Evolutionary conservation across 2,888 invertebrate genomes (phyloP).

Genomic region (Cynaeus angustus): DNA sequence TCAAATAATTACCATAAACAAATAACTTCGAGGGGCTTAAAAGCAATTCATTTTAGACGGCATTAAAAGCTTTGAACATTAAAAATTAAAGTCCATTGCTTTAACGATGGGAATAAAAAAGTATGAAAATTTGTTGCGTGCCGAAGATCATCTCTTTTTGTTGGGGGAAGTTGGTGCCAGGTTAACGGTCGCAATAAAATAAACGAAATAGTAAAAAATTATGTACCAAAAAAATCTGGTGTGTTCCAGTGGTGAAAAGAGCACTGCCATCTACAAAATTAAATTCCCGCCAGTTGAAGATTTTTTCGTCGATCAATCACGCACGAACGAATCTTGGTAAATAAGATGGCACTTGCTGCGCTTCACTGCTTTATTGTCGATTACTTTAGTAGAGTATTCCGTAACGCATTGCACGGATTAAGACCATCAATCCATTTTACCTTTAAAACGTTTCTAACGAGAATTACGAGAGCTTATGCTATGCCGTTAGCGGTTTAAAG

Average conservation of each 20-base stretch:
- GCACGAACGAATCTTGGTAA: constrained; percentile 55
- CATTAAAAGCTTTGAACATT: constrained; percentile 45
- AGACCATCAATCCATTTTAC: constrained; percentile 44
- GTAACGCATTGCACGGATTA: constrained; percentile 45
- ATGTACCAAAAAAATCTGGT: constrained; percentile 26
- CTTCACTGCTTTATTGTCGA: constrained; percentile 53
- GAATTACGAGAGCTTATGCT: constrained; percentile 42
- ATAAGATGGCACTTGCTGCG: constrained; percentile 59
- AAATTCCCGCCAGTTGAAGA: constrained; percentile 58
- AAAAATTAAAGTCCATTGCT: constrained; percentile 42
- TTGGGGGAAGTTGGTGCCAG: not conserved
- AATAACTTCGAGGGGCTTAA: constrained; percentile 23
- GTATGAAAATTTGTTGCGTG: constrained; percentile 27
- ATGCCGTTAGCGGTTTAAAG: constrained; percentile 23
- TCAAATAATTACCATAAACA: constrained; percentile 1
- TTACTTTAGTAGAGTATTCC: constrained; percentile 47
- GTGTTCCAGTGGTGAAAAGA: constrained; percentile 9
- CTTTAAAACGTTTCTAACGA: constrained; percentile 39
- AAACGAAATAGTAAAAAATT: constrained; percentile 26
- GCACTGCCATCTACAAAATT: constrained; percentile 57
- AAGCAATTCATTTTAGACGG: constrained; percentile 44
- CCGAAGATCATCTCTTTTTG: constrained; percentile 14
- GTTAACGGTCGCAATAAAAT: not conserved
- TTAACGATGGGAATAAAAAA: constrained; percentile 25
- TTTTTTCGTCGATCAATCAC: constrained; percentile 60